phyloP scores from a whole-genome alignment of 2,888 invertebrate species.

The Thecophora atra region DNA sequence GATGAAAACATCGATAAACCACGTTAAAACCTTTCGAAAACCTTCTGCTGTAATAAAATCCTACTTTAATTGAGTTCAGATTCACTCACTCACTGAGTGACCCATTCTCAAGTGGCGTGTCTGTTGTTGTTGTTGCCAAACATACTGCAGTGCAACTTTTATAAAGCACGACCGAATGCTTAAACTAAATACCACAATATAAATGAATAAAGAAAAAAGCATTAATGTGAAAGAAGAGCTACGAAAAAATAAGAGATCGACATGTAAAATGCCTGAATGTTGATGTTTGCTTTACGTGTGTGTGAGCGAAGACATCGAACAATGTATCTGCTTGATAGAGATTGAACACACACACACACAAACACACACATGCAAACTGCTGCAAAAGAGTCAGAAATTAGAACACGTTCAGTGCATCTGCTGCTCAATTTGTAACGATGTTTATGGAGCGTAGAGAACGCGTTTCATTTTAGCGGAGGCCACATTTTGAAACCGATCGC shows the following conservation, averaged over 20 bases:
- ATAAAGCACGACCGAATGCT: neutral
- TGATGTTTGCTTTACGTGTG: too few species aligned
- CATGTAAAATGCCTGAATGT: neutral
- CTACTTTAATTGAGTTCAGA: neutral
- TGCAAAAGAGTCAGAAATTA: neutral
- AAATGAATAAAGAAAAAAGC: neutral
- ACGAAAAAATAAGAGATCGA: neutral
- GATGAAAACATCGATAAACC: neutral
- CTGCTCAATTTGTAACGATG: neutral
- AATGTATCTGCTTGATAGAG: neutral
- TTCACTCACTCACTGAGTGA: slow-evolving; percentile 8
- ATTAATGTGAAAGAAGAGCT: neutral
- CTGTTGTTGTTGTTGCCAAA: neutral
- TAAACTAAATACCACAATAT: slow-evolving; percentile 4
- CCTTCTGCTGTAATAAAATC: neutral
- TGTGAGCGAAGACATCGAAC: too few species aligned
- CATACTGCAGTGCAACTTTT: neutral
- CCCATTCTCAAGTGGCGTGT: neutral
- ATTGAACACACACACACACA: neutral
- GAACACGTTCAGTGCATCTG: slow-evolving; percentile 5
- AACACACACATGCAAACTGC: neutral
- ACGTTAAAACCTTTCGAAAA: neutral
- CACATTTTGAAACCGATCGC: neutral
- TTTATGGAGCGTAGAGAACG: neutral
- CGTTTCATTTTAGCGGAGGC: neutral